Conservation (phyloP, 2,888 invertebrate genomes). For the Drosophila neotestacea region DNA sequence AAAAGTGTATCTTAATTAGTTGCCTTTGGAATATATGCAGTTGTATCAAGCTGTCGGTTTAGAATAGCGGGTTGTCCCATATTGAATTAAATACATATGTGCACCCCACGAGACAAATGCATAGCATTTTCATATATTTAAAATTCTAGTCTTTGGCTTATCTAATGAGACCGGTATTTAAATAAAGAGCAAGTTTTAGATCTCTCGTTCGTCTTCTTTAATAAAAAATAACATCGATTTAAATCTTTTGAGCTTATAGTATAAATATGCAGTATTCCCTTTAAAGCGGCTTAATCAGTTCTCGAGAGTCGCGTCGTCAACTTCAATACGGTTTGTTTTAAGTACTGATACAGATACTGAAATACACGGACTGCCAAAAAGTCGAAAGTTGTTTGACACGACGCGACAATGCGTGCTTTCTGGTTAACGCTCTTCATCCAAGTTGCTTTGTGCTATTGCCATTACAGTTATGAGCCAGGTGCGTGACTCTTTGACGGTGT, state of each 20-base stretch:
- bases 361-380: conserved; percentile 14
- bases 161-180: conserved; percentile 35
- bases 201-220: conserved; percentile 11
- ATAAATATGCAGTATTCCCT: conserved; percentile 58
- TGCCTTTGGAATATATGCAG: conserved; percentile 1
- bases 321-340: conserved; percentile 10
- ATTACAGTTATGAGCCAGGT: conserved; percentile 72
- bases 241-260: conserved; percentile 17
- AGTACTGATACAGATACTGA: conserved; percentile 8
- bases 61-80: conserved; percentile 15
- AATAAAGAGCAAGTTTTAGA: conserved; percentile 28
- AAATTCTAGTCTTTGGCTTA: conserved; percentile 10
- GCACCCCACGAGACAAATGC: not conserved
- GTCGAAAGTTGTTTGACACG: conserved; percentile 46
- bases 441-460: conserved; percentile 58
- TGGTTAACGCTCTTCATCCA: conserved; percentile 59
- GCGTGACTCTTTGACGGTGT: conserved; percentile 56
- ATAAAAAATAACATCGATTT: conserved; percentile 9
- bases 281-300: conserved; percentile 57
- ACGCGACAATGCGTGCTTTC: conserved; percentile 57
- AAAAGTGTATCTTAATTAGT: not conserved
- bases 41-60: not conserved
- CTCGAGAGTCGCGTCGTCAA: conserved; percentile 37
- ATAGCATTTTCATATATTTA: not conserved
- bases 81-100: conserved; percentile 4